These are phyloP conservation scores for Tribolium madens DNA, from an alignment of 1,140 invertebrate genomes.

Conservation along the genomic window DNA sequence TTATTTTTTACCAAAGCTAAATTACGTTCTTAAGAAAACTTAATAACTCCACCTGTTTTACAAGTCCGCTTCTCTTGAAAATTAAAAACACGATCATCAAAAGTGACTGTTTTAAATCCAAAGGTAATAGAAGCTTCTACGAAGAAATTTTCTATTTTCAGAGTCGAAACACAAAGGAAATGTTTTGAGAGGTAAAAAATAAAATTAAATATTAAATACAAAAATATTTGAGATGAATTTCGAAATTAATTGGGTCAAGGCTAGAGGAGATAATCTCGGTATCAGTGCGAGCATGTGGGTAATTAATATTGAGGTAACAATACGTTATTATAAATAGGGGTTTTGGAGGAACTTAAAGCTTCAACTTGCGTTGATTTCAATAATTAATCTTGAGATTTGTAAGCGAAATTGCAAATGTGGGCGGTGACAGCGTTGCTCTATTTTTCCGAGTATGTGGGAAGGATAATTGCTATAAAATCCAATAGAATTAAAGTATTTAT, in stretches of 20 bases:
- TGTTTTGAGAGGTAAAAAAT: constrained; percentile 17
- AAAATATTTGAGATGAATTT: constrained; percentile 8
- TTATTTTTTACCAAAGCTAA: not conserved
- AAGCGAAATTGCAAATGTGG: not conserved
- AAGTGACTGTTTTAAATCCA: not conserved
- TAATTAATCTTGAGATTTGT: constrained; percentile 16
- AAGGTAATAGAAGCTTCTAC: not conserved
- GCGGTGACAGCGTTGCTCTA: not conserved
- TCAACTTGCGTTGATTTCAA: constrained; percentile 2
- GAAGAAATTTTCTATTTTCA: not conserved
- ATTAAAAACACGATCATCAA: not conserved
- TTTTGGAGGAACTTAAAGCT: not conserved
- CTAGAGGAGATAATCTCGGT: not conserved
- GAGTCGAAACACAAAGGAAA: constrained; percentile 13
- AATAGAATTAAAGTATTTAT: constrained; percentile 7
- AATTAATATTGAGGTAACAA: constrained; percentile 19
- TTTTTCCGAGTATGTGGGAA: constrained; percentile 6
- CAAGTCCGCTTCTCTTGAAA: not conserved
- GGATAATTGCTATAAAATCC: constrained; percentile 21
- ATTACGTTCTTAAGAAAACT: not conserved
- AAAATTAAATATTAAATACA: constrained; percentile 16
- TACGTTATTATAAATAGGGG: not conserved
- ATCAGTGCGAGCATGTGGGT: not conserved
- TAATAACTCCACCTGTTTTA: not conserved
- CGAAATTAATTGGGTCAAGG: constrained; percentile 24